A percentile compares a stretch with the other conserved stretches of the same genome.
These are phyloP conservation scores for Indicator maculatus DNA, from an alignment of 2,113 vertebrate genomes.

Conservation along the genomic window DNA sequence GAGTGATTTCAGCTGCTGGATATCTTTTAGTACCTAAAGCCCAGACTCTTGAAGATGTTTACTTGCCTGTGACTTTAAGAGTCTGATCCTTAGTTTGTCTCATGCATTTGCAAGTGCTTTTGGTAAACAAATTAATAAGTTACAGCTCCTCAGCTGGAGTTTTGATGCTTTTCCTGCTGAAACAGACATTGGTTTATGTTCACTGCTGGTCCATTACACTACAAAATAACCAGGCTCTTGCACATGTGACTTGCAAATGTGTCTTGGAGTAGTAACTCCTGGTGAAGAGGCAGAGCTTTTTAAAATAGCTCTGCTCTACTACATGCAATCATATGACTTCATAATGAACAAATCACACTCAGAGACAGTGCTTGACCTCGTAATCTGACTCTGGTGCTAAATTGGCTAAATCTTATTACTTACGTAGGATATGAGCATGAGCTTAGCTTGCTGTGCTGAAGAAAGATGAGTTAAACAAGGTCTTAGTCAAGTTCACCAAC, in stretches of 20 bases:
- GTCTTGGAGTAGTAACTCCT: not conserved
- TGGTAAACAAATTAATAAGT: not conserved
- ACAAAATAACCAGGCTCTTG: not conserved
- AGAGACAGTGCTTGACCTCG: not conserved
- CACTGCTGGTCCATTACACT: fast-evolving
- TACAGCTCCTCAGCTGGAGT: not conserved
- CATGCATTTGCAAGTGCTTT: not conserved
- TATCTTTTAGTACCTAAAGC: not conserved
- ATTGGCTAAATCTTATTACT: not conserved
- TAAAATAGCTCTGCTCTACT: not conserved
- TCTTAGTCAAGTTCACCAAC: not conserved
- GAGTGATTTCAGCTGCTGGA: not conserved
- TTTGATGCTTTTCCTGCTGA: not conserved
- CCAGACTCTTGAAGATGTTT: not conserved
- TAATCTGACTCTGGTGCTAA: not conserved
- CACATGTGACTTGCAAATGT: fast-evolving
- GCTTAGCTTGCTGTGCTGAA: not conserved
- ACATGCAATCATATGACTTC: not conserved
- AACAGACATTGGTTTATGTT: fast-evolving
- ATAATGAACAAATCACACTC: not conserved
- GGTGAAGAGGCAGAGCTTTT: not conserved
- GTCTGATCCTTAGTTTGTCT: not conserved
- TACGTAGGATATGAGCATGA: not conserved
- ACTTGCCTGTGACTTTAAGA: not conserved
- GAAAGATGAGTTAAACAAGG: not conserved